These are phyloP conservation scores for Sebastes fasciatus DNA, from an alignment of 2,113 vertebrate species.

Conservation along the genomic window DNA sequence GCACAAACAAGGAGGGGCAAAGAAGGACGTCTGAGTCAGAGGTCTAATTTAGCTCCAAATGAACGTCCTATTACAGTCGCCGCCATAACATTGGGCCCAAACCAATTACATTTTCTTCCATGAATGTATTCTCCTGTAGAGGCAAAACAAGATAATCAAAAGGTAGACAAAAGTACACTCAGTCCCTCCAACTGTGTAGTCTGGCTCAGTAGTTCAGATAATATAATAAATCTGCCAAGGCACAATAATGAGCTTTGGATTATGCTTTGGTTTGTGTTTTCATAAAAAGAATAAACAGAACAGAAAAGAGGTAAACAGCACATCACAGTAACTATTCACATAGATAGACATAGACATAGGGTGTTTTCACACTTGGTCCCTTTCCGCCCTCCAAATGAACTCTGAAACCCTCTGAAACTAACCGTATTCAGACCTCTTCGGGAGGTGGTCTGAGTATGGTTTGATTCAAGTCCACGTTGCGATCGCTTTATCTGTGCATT, in stretches of 20 bases:
- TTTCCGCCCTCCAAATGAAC: too few relatives aligned
- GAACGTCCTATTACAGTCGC: constrained; percentile 35
- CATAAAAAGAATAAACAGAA: constrained; percentile 34
- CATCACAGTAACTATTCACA: constrained; percentile 1
- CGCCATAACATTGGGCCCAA: constrained; percentile 42
- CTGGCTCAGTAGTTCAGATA: constrained; percentile 13
- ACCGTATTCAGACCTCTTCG: too few relatives aligned
- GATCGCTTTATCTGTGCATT: too few relatives aligned
- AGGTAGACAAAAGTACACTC: constrained; percentile 35
- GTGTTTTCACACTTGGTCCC: too few relatives aligned
- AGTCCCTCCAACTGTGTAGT: constrained; percentile 13
- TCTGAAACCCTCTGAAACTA: too few relatives aligned
- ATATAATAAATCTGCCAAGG: constrained; percentile 22
- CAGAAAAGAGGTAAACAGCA: background rate
- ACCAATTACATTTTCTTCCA: constrained; percentile 41
- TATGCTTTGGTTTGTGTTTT: constrained; percentile 10
- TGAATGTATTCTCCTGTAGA: constrained; percentile 34
- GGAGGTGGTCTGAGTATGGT: too few relatives aligned
- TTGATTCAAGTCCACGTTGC: too few relatives aligned
- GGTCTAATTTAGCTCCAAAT: constrained; percentile 47
- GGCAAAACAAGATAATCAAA: constrained; percentile 52
- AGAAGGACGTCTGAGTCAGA: constrained; percentile 38
- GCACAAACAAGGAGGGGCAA: constrained; percentile 14
- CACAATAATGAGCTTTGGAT: constrained; percentile 38
- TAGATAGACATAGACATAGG: too few relatives aligned